phyloP scores from a whole-genome alignment of 2,888 invertebrate genomes.

The Syritta pipiens region DNA sequence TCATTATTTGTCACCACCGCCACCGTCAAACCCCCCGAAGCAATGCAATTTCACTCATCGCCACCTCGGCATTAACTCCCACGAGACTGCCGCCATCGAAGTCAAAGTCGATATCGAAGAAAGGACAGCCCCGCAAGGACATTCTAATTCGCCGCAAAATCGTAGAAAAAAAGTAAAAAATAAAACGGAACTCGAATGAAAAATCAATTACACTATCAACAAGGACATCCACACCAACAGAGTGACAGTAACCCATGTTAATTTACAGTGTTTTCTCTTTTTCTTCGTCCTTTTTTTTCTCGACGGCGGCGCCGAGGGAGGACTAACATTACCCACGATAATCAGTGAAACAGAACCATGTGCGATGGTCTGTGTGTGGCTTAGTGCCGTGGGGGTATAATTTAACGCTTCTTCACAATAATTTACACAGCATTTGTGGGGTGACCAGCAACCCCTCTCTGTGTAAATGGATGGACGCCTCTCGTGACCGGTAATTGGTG shows the following conservation, averaged over 20 bases:
- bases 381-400: neutral
- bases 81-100: too few relatives aligned
- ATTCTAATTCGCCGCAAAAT: neutral
- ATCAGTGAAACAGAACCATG: neutral
- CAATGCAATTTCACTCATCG: too few relatives aligned
- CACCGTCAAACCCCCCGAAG: too few relatives aligned
- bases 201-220: conserved; percentile 63
- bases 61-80: too few relatives aligned
- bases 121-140: too few relatives aligned
- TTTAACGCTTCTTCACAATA: conserved; percentile 48
- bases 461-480: conserved; percentile 1
- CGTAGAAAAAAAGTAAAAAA: neutral
- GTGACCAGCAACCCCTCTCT: neutral
- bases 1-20: conserved; percentile 12
- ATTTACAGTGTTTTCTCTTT: conserved; percentile 29
- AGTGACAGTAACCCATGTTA: conserved; percentile 41
- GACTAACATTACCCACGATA: conserved; percentile 12
- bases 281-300: neutral
- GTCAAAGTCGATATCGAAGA: too few relatives aligned
- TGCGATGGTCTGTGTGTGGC: conserved; percentile 21
- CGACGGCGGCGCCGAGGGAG: neutral
- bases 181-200: conserved; percentile 26
- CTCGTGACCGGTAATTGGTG: conserved; percentile 65
- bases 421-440: conserved; percentile 15
- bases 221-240: conserved; percentile 44